phyloP scores from a whole-genome alignment of 2,888 invertebrate genomes.

The Dynastes tityus region DNA sequence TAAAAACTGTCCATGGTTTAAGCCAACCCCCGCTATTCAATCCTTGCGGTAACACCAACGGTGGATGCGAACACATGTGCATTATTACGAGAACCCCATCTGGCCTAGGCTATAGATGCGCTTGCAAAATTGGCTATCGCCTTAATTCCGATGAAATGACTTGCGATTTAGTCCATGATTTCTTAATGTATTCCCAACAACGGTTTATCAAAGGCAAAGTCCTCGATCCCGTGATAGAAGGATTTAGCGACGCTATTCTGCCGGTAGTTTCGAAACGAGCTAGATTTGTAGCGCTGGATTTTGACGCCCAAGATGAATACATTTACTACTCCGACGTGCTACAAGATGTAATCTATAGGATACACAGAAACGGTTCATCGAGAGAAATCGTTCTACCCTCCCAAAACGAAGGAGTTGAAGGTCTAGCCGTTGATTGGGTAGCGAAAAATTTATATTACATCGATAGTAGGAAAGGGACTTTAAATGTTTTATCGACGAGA shows the following conservation, averaged over 20 bases:
- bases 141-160: conserved; percentile 82
- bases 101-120: conserved; percentile 91
- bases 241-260: conserved; percentile 95
- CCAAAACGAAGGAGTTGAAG: conserved; percentile 97
- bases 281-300: conserved; percentile 95
- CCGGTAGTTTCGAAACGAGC: conserved; percentile 94
- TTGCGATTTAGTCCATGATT: conserved; percentile 88
- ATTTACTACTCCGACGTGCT: conserved; percentile 98
- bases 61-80: conserved; percentile 95
- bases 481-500: conserved; percentile 92
- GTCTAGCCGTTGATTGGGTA: conserved; percentile 96
- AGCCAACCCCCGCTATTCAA: conserved; percentile 83
- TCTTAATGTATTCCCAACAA: conserved; percentile 96
- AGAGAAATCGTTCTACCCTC: conserved; percentile 94
- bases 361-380: conserved; percentile 84
- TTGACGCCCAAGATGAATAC: conserved; percentile 90
- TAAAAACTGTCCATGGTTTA: conserved; percentile 86
- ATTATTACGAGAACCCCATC: conserved; percentile 84
- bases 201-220: conserved; percentile 96
- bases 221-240: conserved; percentile 88
- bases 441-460: conserved; percentile 96
- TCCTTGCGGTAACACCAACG: conserved; percentile 91
- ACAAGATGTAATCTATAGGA: conserved; percentile 93
- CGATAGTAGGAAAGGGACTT: conserved; percentile 93
- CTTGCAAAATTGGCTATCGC: conserved; percentile 91